These are phyloP conservation scores for Micronycteris hirsuta DNA, from an alignment of 2,113 vertebrate species.

Conservation along the genomic window DNA sequence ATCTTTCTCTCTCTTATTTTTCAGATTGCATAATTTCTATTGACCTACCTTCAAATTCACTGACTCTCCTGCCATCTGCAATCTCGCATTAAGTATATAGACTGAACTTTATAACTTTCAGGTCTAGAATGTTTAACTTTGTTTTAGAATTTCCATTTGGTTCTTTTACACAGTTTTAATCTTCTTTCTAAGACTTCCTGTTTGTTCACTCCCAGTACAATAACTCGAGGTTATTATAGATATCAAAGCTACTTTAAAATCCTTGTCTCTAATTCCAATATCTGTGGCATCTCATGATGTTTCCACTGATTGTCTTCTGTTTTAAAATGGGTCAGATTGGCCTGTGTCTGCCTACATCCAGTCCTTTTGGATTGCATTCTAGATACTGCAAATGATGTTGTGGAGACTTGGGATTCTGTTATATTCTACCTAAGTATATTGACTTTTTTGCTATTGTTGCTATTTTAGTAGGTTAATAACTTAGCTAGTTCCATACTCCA, in stretches of 20 bases:
- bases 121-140: not conserved
- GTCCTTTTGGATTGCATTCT: not conserved
- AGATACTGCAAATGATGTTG: not conserved
- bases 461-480: not conserved
- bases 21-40: not conserved
- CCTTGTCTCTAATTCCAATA: not conserved
- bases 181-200: not conserved
- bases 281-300: not conserved
- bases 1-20: not conserved
- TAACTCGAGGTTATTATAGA: not conserved
- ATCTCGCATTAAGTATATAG: not conserved
- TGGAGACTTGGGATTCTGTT: not conserved
- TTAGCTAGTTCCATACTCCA: not conserved
- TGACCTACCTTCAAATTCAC: not conserved
- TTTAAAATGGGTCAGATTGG: not conserved
- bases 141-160: not conserved
- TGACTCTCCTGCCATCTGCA: not conserved
- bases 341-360: not conserved
- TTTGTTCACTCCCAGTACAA: not conserved
- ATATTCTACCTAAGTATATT: not conserved
- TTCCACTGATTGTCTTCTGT: not conserved
- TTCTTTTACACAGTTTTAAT: slow-evolving; percentile 11
- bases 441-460: not conserved
- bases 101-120: not conserved
- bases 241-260: slow-evolving; percentile 15